Conservation (phyloP, 2,888 invertebrate genomes). For the Drosophila subsilvestris region DNA sequence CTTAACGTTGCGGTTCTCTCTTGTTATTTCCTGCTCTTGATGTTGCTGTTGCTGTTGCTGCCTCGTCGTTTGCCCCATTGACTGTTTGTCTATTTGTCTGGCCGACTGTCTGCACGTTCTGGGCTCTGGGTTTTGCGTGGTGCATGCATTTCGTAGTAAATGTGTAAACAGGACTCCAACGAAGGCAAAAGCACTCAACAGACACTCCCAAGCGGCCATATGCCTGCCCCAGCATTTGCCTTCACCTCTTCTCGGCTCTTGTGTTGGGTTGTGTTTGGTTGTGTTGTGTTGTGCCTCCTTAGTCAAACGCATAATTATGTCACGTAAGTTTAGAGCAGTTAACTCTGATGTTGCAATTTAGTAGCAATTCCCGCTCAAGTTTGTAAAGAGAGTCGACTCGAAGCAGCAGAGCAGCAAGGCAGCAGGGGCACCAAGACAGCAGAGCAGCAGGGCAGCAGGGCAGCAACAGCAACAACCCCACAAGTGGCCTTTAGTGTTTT, state of each 20-base stretch:
- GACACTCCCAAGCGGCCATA: slow-evolving; percentile 55
- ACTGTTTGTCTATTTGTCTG: slow-evolving; percentile 54
- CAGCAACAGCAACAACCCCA: slow-evolving; percentile 33
- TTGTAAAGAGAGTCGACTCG: slow-evolving; percentile 44
- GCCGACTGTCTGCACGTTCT: slow-evolving; percentile 72
- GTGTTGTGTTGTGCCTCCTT: slow-evolving; percentile 49
- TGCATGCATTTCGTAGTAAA: slow-evolving; percentile 74
- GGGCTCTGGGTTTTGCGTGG: slow-evolving; percentile 51
- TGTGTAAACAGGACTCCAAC: slow-evolving; percentile 66
- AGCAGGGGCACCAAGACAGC: slow-evolving; percentile 1
- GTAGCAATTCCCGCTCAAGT: slow-evolving; percentile 72
- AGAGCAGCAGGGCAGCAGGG: slow-evolving; percentile 41
- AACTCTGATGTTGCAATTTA: slow-evolving; percentile 78
- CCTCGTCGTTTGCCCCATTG: slow-evolving; percentile 2
- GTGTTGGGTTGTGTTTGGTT: not conserved
- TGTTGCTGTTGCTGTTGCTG: slow-evolving; percentile 25
- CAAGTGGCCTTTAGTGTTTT: slow-evolving; percentile 62
- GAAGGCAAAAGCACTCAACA: slow-evolving; percentile 35
- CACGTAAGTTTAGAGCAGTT: slow-evolving; percentile 80
- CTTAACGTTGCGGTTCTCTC: slow-evolving; percentile 11
- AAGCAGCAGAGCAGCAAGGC: slow-evolving; percentile 18
- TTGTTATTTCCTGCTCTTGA: slow-evolving; percentile 38
- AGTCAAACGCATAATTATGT: slow-evolving; percentile 81
- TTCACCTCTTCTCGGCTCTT: slow-evolving; percentile 12
- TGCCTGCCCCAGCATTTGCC: slow-evolving; percentile 49